phyloP scores from a whole-genome alignment of 1,140 invertebrate species.

The Lepidotrigona ventralis region DNA sequence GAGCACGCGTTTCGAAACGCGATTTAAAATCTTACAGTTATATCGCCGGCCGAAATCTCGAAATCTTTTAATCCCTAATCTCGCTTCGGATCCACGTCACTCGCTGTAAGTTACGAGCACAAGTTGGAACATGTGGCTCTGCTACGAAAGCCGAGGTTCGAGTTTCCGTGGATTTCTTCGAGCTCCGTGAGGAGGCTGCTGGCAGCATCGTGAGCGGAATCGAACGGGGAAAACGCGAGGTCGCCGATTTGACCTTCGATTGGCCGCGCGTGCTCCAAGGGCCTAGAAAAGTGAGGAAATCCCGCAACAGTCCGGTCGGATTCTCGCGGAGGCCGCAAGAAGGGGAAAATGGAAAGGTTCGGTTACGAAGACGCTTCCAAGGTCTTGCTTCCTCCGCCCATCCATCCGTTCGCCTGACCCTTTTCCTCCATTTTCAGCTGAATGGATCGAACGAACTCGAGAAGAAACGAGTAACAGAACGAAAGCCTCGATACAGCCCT shows the following conservation, averaged over 20 bases:
- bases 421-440: slow-evolving; percentile 57
- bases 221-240: slow-evolving; percentile 15
- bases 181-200: background rate
- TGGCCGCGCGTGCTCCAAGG: slow-evolving; percentile 56
- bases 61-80: slow-evolving; percentile 13
- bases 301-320: background rate
- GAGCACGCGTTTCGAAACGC: background rate
- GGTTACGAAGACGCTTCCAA: slow-evolving; percentile 63
- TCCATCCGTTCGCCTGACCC: slow-evolving; percentile 47
- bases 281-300: slow-evolving; percentile 29
- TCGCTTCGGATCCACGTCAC: background rate
- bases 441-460: slow-evolving; percentile 46
- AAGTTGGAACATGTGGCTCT: background rate
- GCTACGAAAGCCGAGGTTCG: background rate
- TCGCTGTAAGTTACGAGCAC: background rate
- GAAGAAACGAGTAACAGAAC: slow-evolving; percentile 42
- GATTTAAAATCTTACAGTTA: background rate
- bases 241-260: slow-evolving; percentile 40
- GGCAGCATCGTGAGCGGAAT: slow-evolving; percentile 15
- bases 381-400: slow-evolving; percentile 35
- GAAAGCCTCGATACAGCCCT: slow-evolving; percentile 53
- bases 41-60: background rate
- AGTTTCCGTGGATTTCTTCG: slow-evolving; percentile 5
- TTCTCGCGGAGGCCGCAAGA: background rate
- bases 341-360: slow-evolving; percentile 67